phyloP scores from a whole-genome alignment of 2,113 vertebrate species.

The Macroglossus sobrinus region DNA sequence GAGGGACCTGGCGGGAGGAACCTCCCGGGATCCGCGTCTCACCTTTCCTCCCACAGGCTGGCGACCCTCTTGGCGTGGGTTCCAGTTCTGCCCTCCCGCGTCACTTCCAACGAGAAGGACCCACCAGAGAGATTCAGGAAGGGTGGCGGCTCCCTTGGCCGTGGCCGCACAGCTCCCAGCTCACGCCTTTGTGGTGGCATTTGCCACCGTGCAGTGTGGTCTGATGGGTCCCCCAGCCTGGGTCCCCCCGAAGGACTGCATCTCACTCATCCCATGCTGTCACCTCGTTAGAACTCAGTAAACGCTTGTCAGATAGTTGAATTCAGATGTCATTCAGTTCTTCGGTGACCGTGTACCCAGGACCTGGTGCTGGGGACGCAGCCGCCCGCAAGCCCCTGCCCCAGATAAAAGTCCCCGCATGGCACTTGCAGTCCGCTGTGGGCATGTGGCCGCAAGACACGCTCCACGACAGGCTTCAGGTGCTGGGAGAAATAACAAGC shows the following conservation, averaged over 20 bases:
- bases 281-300: not conserved
- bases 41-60: not conserved
- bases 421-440: accelerated
- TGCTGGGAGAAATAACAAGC: not conserved
- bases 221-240: not conserved
- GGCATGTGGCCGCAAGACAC: accelerated
- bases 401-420: accelerated
- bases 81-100: not conserved
- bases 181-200: not conserved
- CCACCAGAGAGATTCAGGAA: not conserved
- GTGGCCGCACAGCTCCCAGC: accelerated
- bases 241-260: not conserved
- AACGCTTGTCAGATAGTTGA: not conserved
- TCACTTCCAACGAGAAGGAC: not conserved
- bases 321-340: not conserved
- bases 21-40: not conserved
- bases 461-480: not conserved
- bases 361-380: not conserved
- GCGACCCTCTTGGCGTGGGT: not conserved
- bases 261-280: not conserved
- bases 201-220: no score
- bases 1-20: not conserved
- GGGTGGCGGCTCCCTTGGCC: no score
- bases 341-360: not conserved
- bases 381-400: accelerated